A percentile compares a stretch with the other conserved stretches of the same genome.
Evolutionary conservation across 2,797 vertebrate species (phyloP).

Genomic region (Acanthis flammea): DNA sequence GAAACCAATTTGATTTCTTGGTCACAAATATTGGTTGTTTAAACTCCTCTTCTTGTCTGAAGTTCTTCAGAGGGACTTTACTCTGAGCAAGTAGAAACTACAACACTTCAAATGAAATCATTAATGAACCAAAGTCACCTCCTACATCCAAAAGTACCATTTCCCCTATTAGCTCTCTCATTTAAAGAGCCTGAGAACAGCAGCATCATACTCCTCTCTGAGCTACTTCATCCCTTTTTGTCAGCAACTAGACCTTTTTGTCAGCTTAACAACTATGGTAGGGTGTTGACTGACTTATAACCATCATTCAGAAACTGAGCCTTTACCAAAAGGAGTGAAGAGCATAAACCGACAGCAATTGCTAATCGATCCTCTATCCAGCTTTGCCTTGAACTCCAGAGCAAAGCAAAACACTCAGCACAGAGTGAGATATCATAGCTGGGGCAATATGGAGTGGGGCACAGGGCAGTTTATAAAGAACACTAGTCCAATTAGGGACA

Average conservation of each 20-base stretch:
- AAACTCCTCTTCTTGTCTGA: not conserved
- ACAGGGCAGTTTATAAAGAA: not conserved
- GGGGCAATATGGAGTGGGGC: not conserved
- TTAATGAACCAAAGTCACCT: not conserved
- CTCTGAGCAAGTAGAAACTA: not conserved
- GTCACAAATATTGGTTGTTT: not conserved
- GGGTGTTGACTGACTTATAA: not conserved
- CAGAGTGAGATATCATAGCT: not conserved
- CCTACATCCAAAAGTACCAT: not conserved
- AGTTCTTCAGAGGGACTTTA: not conserved
- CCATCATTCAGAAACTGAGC: not conserved
- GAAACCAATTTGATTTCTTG: not conserved
- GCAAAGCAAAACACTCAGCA: not conserved
- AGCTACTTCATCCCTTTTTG: not conserved
- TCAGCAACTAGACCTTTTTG: not conserved
- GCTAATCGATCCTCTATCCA: not conserved
- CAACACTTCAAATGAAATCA: not conserved
- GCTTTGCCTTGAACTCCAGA: not conserved
- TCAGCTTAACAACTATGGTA: not conserved
- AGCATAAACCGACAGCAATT: not conserved
- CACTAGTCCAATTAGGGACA: constrained; percentile 6
- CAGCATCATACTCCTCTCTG: not conserved
- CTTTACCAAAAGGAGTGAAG: not conserved
- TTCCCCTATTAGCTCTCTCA: not conserved
- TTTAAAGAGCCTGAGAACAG: not conserved